Evolutionary conservation across 1,140 invertebrate genomes (phyloP).

Genomic region (Brachionus koreanus): DNA sequence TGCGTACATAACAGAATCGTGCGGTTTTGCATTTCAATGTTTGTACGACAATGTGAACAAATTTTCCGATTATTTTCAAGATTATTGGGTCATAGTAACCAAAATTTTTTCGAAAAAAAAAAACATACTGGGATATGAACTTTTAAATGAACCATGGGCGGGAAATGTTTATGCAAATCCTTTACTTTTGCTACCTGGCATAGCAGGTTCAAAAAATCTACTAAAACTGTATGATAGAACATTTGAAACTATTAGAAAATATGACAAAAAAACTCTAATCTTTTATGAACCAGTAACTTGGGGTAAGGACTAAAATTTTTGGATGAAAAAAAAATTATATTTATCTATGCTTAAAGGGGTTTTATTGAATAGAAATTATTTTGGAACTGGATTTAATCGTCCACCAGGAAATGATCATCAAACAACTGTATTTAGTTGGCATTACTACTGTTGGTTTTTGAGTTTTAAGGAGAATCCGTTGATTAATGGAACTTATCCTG

Average conservation of each 20-base stretch:
- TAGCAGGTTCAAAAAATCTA: constrained; percentile 48
- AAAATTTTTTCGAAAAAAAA: constrained; percentile 45
- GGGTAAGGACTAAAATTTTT: constrained; percentile 42
- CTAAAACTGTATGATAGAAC: constrained; percentile 48
- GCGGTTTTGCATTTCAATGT: constrained; percentile 48
- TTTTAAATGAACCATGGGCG: constrained; percentile 51
- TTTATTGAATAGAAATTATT: constrained; percentile 42
- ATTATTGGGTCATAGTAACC: constrained; percentile 48
- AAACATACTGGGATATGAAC: constrained; percentile 49
- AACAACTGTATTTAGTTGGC: constrained; percentile 47
- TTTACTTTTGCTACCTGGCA: constrained; percentile 47
- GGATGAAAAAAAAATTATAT: neutral
- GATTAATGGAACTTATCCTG: constrained; percentile 15
- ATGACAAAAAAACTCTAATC: constrained; percentile 48
- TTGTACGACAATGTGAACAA: constrained; percentile 48
- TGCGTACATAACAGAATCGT: constrained; percentile 48
- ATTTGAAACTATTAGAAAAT: constrained; percentile 46
- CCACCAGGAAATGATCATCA: constrained; percentile 47
- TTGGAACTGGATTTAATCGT: constrained; percentile 48
- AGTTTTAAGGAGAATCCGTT: neutral
- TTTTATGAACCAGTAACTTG: constrained; percentile 51
- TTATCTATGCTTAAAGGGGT: constrained; percentile 28
- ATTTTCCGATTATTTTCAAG: constrained; percentile 43
- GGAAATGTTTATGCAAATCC: constrained; percentile 48
- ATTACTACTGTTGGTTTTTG: constrained; percentile 50